Percentiles rank a stretch among this genome's conserved stretches.
Conservation (phyloP, 1,140 invertebrate genomes). For the Neomicropteryx cornuta region DNA sequence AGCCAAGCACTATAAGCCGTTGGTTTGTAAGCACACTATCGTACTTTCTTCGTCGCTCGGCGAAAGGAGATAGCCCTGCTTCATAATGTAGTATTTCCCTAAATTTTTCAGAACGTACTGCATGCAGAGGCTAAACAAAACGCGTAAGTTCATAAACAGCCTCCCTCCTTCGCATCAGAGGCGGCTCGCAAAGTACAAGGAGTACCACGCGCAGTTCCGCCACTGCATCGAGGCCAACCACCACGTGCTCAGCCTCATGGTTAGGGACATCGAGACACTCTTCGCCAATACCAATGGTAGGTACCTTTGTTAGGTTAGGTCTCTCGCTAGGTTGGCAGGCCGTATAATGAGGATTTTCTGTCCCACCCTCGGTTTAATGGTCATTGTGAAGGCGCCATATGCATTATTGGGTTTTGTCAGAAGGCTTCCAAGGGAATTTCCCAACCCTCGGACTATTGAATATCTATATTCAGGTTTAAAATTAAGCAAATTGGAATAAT, state of each 20-base stretch:
- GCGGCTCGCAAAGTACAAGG: conserved; percentile 61
- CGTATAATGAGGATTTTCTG: conserved; percentile 30
- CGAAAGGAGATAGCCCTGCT: not conserved
- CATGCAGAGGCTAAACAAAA: conserved; percentile 53
- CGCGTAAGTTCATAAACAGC: conserved; percentile 62
- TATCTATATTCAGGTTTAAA: too few relatives aligned
- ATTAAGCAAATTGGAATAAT: too few relatives aligned
- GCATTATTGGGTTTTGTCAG: too few relatives aligned
- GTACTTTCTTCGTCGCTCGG: not conserved
- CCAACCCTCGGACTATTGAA: too few relatives aligned
- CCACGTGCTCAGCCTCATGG: conserved; percentile 70
- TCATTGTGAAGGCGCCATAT: too few relatives aligned
- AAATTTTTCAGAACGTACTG: conserved; percentile 42
- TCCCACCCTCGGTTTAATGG: too few relatives aligned
- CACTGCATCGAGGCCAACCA: conserved; percentile 78
- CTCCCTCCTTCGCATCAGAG: conserved; percentile 65
- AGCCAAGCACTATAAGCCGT: conserved; percentile 14
- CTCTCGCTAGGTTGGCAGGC: conserved; percentile 22
- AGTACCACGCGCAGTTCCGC: conserved; percentile 63
- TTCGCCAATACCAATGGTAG: conserved; percentile 86
- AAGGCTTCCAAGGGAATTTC: too few relatives aligned
- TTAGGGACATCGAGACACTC: conserved; percentile 70
- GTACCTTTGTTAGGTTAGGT: conserved; percentile 26
- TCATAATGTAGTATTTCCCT: not conserved
- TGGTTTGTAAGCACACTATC: conserved; percentile 6